phyloP scores from a whole-genome alignment of 2,113 vertebrate species.

The Oryctolagus cuniculus region DNA sequence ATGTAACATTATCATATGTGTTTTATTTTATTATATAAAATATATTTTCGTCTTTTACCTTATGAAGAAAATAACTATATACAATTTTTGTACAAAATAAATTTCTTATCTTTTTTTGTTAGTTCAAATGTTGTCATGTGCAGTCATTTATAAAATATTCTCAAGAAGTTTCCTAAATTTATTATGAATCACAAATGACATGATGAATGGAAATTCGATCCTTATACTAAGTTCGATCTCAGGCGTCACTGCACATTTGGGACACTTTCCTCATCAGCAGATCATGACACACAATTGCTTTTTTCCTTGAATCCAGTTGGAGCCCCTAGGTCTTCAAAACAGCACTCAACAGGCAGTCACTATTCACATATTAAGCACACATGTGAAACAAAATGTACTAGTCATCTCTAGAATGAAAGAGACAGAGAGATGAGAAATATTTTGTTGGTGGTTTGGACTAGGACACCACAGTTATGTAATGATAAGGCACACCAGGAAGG shows the following conservation, averaged over 20 bases:
- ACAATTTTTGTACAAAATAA: background rate
- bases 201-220: background rate
- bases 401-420: background rate
- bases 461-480: background rate
- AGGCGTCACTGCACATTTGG: background rate
- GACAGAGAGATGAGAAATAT: background rate
- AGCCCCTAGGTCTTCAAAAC: background rate
- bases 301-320: background rate
- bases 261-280: background rate
- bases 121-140: background rate
- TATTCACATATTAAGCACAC: background rate
- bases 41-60: background rate
- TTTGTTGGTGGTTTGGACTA: background rate
- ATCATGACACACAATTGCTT: background rate
- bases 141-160: background rate
- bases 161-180: background rate
- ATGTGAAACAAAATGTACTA: background rate
- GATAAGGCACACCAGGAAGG: background rate
- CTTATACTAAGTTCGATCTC: background rate
- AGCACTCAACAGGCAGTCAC: accelerated
- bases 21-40: background rate
- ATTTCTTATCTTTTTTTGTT: background rate
- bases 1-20: background rate
- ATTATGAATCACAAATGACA: background rate
- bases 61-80: background rate